Conservation (phyloP, 2,113 vertebrate genomes). For the Stegastes partitus region DNA sequence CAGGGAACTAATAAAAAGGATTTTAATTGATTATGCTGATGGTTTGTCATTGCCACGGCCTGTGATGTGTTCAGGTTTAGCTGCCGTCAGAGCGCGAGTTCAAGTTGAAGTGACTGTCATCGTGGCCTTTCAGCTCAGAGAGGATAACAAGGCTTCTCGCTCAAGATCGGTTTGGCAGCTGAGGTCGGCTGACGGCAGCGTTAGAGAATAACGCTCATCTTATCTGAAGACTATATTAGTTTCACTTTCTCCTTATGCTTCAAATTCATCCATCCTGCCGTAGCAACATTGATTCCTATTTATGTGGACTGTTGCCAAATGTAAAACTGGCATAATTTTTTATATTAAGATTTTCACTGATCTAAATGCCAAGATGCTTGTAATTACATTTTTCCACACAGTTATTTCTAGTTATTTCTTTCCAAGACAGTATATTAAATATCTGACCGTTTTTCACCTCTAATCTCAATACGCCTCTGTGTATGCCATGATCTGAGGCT, state of each 20-base stretch:
- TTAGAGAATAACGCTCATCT: constrained; percentile 47
- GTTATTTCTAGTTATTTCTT: neutral
- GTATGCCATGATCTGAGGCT: constrained; percentile 25
- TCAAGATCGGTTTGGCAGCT: constrained; percentile 46
- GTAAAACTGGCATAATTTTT: constrained; percentile 25
- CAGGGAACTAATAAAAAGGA: constrained; percentile 60
- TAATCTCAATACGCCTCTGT: constrained; percentile 8
- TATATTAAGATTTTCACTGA: constrained; percentile 6
- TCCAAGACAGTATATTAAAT: neutral
- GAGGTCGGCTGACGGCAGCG: constrained; percentile 14
- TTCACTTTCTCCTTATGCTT: constrained; percentile 25
- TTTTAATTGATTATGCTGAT: constrained; percentile 69
- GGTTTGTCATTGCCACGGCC: constrained; percentile 29
- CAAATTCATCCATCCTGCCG: constrained; percentile 11
- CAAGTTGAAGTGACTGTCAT: constrained; percentile 49
- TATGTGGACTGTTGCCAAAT: constrained; percentile 29
- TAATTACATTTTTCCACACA: constrained; percentile 2
- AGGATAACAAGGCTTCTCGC: constrained; percentile 42
- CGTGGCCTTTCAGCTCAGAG: constrained; percentile 37
- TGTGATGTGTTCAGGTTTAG: constrained; percentile 30
- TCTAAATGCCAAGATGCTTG: constrained; percentile 6
- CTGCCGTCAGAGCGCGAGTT: constrained; percentile 45
- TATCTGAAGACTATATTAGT: constrained; percentile 27
- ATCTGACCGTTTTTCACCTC: constrained; percentile 18
- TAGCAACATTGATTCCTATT: constrained; percentile 21